Percentiles rank a stretch among this genome's conserved stretches.
Conservation (phyloP, 1,140 invertebrate species). For the Eulimnadia texana region DNA sequence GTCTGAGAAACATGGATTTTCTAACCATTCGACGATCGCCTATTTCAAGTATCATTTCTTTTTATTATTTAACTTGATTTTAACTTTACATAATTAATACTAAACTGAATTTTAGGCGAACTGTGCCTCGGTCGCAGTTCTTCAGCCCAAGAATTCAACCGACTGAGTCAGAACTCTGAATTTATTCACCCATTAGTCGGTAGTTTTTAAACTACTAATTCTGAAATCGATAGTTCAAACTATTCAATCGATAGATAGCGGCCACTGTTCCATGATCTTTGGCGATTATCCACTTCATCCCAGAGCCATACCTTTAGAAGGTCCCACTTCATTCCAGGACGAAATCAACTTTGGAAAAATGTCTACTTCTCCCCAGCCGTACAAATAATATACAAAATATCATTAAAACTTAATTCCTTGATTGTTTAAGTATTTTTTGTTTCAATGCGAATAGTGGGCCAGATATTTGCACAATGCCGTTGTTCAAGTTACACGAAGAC, state of each 20-base stretch:
- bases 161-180: not conserved
- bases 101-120: not conserved
- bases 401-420: no score
- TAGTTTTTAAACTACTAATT: not conserved
- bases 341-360: not conserved
- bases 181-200: not conserved
- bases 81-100: not conserved
- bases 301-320: not conserved
- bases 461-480: no score
- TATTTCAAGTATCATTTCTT: conserved; percentile 3
- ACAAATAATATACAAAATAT: not conserved
- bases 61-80: conserved; percentile 6
- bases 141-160: not conserved
- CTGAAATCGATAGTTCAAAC: not conserved
- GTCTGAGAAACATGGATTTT: conserved; percentile 32
- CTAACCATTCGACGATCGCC: conserved; percentile 13
- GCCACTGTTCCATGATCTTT: not conserved
- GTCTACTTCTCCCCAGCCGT: not conserved
- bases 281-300: not conserved
- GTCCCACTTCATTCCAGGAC: conserved; percentile 14
- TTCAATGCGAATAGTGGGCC: no score
- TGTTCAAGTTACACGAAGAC: not conserved
- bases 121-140: not conserved
- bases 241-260: not conserved
- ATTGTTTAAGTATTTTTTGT: no score